Evolutionary conservation across 2,888 invertebrate genomes (phyloP).

Genomic region (Nymphalis polychloros): DNA sequence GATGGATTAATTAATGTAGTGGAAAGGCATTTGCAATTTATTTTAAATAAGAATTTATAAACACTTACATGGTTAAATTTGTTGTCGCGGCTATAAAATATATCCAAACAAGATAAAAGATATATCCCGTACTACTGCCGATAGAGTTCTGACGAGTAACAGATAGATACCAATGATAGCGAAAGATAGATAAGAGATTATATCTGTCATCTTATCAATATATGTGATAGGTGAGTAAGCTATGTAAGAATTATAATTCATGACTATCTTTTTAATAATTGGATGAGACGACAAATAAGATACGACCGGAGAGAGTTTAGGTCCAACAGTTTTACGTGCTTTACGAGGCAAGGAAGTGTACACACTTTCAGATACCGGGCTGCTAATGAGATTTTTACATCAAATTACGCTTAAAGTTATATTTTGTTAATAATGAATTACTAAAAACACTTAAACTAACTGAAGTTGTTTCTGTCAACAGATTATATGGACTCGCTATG

Average conservation of each 20-base stretch:
- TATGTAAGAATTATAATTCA: neutral
- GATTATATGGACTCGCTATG: constrained; percentile 95
- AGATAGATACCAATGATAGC: constrained; percentile 11
- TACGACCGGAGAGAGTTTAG: no score
- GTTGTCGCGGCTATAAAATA: constrained; percentile 35
- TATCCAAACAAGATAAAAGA: constrained; percentile 25
- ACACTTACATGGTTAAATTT: constrained; percentile 44
- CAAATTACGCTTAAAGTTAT: no score
- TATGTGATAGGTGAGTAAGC: neutral
- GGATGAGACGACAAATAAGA: no score
- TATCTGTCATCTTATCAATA: constrained; percentile 19
- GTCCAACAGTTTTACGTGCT: no score
- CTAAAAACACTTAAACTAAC: no score
- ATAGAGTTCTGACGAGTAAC: constrained; percentile 16
- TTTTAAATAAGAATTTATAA: neutral
- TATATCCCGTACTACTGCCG: constrained; percentile 15
- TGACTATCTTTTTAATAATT: neutral
- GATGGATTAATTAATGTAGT: no score
- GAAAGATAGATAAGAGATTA: constrained; percentile 28
- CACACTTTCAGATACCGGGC: no score
- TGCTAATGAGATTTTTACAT: no score
- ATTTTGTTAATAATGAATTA: no score
- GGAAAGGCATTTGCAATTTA: neutral
- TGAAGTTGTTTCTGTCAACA: constrained; percentile 71
- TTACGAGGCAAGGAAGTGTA: no score